Evolutionary conservation across 2,888 invertebrate genomes (phyloP), one percentile per base, ranked within the genome.

Genomic region (Disparrhopalites patrizii): DNA sequence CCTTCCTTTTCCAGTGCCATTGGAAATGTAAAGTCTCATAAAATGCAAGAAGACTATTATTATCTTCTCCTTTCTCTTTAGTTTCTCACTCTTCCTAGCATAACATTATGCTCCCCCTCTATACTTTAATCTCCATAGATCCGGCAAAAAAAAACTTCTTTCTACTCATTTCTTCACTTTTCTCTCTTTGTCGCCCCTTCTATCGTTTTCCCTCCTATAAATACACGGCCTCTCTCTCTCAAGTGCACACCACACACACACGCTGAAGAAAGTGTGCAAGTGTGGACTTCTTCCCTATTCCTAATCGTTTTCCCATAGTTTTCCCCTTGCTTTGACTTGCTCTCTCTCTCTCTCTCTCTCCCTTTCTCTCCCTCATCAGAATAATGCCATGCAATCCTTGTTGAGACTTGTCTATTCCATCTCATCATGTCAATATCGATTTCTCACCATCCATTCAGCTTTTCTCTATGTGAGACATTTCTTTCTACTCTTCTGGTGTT

Each of bases 391-490:
- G 69, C 70, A 70, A 70, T 70, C 69, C 68, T 70, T 68, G n/a
- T n/a, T n/a, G 64, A 66, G 65, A 66, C 56, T n/a, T n/a, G n/a
- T 57, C 52, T 54, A 55, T 54, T 66, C 65, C 68, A 67, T 71
- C 73, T 69, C 71, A 70, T 73, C 70, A 70, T 71, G 67, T 69
- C 73, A 68, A 63, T 70, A 71, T 73, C 70, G 70, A 72, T 73
- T 68, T 68, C n/a, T n/a, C n/a, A n/a, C n/a, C n/a, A n/a, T n/a
- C n/a, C n/a, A n/a, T n/a, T n/a, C n/a, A n/a, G n/a, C n/a, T n/a
- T n/a, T n/a, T n/a, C n/a, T n/a, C n/a, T n/a, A n/a, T n/a, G n/a
- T n/a, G n/a, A n/a, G n/a, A n/a, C n/a, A n/a, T n/a, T n/a, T n/a
- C n/a, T n/a, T n/a, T n/a, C n/a, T n/a, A n/a, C n/a, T n/a, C n/a